phyloP scores from a whole-genome alignment of 2,888 invertebrate species.

The Cerastis rubricosa region DNA sequence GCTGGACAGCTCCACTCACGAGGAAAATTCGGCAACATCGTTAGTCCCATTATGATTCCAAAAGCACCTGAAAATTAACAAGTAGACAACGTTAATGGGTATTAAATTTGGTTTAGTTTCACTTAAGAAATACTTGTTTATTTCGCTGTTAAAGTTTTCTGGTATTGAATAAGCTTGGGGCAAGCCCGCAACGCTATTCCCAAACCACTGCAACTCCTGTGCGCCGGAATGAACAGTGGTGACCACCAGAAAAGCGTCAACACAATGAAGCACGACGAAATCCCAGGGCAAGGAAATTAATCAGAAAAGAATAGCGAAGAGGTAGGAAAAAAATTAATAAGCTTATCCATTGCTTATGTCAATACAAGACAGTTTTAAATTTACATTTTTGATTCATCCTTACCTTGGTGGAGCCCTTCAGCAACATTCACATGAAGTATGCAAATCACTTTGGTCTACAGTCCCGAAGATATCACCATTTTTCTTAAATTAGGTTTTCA shows the following conservation, averaged over 20 bases:
- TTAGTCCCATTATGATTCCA: constrained; percentile 77
- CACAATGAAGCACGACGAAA: no score
- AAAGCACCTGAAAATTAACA: constrained; percentile 76
- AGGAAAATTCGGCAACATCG: constrained; percentile 73
- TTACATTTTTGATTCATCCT: not conserved
- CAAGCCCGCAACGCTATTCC: no score
- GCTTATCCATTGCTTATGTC: not conserved
- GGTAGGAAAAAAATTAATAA: not conserved
- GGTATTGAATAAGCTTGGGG: no score
- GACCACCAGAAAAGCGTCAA: no score
- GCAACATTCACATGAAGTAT: not conserved
- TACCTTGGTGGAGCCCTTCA: no score
- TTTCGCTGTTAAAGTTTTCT: no score
- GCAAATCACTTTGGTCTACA: not conserved
- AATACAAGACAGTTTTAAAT: not conserved
- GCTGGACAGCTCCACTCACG: constrained; percentile 69
- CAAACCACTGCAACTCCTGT: no score
- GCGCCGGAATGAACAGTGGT: no score
- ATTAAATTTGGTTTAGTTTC: not conserved
- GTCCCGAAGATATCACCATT: not conserved
- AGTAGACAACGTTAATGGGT: not conserved
- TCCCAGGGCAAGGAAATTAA: no score
- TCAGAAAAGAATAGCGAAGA: no score
- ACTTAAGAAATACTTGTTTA: not conserved
- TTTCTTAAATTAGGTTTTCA: not conserved